phyloP scores from a whole-genome alignment of 2,888 invertebrate species.

The Phymatocera aterrima region DNA sequence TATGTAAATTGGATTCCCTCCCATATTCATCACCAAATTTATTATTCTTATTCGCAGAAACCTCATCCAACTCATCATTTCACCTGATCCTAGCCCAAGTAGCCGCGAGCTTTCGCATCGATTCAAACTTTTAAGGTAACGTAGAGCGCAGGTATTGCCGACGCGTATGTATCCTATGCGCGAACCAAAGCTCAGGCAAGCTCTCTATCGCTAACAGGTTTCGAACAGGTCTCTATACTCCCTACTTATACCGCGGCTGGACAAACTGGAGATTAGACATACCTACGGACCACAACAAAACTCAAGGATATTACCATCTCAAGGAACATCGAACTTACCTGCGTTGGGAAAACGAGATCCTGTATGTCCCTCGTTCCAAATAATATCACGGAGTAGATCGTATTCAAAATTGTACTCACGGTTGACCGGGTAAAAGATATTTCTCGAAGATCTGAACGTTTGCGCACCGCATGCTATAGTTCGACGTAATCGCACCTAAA shows the following conservation, averaged over 20 bases:
- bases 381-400: neutral
- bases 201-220: slow-evolving; percentile 5
- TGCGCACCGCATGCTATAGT: no score
- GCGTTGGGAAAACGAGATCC: neutral
- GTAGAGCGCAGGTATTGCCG: neutral
- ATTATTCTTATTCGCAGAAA: neutral
- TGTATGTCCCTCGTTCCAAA: neutral
- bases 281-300: neutral
- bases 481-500: no score
- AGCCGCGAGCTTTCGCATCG: slow-evolving; percentile 19
- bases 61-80: neutral
- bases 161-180: neutral
- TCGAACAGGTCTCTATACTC: slow-evolving; percentile 25
- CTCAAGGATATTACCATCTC: neutral
- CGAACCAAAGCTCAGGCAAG: neutral
- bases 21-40: neutral
- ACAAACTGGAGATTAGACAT: neutral
- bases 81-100: neutral
- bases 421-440: no score
- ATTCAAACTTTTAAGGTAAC: neutral
- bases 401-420: neutral
- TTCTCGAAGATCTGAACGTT: no score
- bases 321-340: neutral
- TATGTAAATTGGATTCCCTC: neutral
- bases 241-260: neutral